Conservation (phyloP, 2,888 invertebrate species). For the Apomyelois bistriatella region DNA sequence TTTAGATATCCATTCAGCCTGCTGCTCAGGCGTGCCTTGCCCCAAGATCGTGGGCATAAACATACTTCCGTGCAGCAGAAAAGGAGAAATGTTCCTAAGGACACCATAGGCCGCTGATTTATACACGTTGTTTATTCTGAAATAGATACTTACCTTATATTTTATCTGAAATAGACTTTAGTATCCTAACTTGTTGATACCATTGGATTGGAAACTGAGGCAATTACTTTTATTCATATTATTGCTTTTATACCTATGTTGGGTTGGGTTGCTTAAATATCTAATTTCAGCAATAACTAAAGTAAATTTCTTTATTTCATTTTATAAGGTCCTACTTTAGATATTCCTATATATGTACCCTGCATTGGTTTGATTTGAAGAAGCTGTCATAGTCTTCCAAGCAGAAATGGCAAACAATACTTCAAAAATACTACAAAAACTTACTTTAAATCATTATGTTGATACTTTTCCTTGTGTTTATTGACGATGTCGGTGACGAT, state of each 20-base stretch:
- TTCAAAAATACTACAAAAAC: background rate
- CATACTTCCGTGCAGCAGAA: slow-evolving; percentile 91
- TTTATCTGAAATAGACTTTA: background rate
- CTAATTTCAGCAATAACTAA: too few relatives aligned
- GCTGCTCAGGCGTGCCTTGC: slow-evolving; percentile 91
- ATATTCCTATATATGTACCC: too few relatives aligned
- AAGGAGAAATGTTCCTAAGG: slow-evolving; percentile 83
- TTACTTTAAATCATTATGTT: slow-evolving; percentile 76
- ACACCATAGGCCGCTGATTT: slow-evolving; percentile 38
- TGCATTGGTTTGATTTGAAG: too few relatives aligned
- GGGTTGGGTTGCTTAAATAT: too few relatives aligned
- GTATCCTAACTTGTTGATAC: too few relatives aligned
- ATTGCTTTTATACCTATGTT: too few relatives aligned
- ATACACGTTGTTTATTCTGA: slow-evolving; percentile 46
- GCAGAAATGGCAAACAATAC: too few relatives aligned
- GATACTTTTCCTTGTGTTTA: slow-evolving; percentile 43
- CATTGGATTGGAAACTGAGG: too few relatives aligned
- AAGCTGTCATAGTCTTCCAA: too few relatives aligned
- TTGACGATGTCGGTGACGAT: slow-evolving; percentile 77
- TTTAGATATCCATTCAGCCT: slow-evolving; percentile 88
- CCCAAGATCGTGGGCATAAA: slow-evolving; percentile 92
- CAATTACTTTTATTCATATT: too few relatives aligned
- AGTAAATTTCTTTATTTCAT: too few relatives aligned
- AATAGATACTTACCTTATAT: background rate
- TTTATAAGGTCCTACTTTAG: too few relatives aligned